Percentiles rank a stretch among this genome's conserved stretches.
phyloP scores from a whole-genome alignment of 2,888 invertebrate genomes.

The Plagodis pulveraria region DNA sequence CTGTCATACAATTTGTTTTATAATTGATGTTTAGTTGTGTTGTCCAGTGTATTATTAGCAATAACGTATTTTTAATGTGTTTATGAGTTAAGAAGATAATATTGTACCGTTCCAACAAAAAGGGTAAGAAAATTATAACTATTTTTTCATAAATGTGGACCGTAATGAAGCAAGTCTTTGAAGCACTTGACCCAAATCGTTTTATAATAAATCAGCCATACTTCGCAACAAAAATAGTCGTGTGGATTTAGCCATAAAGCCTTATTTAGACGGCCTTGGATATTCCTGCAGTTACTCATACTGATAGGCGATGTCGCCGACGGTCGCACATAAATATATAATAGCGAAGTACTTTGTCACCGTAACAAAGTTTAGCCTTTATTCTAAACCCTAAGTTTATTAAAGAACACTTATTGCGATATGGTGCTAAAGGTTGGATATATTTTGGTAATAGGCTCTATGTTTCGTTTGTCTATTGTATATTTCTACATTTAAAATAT shows the following conservation, averaged over 20 bases:
- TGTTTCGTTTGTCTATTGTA: constrained; percentile 6
- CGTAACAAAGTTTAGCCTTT: constrained; percentile 11
- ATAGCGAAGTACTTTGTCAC: constrained; percentile 18
- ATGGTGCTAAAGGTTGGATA: background rate
- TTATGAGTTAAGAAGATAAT: too few species aligned
- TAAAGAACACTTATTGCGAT: background rate
- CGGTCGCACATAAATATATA: constrained; percentile 19
- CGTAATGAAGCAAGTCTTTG: background rate
- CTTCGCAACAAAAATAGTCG: constrained; percentile 47
- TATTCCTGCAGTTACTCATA: constrained; percentile 57
- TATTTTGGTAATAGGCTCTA: constrained; percentile 1
- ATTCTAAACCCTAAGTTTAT: background rate
- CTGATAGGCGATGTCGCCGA: constrained; percentile 64
- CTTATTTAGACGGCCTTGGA: constrained; percentile 64
- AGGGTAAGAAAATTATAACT: too few species aligned
- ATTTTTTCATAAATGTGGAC: too few species aligned
- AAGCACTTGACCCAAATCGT: constrained; percentile 10
- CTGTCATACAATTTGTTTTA: too few species aligned
- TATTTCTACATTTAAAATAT: background rate
- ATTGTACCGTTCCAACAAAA: too few species aligned
- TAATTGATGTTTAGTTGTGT: too few species aligned
- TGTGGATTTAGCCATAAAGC: constrained; percentile 50
- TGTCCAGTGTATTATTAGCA: too few species aligned
- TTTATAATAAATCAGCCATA: constrained; percentile 22
- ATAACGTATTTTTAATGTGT: too few species aligned